Evolutionary conservation across 2,888 invertebrate genomes (phyloP).

Genomic region (Fragum sueziense): DNA sequence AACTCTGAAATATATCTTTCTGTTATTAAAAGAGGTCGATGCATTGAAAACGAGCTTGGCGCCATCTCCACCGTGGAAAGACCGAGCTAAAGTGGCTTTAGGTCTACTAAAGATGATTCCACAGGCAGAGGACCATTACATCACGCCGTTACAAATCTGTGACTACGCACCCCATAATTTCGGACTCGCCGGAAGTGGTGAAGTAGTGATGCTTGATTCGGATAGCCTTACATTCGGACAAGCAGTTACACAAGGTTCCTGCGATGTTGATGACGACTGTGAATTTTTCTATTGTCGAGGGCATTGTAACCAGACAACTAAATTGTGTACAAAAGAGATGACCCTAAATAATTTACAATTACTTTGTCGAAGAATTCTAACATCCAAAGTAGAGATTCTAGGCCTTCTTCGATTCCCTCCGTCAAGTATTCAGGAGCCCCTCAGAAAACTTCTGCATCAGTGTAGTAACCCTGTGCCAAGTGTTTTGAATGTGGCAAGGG

Average conservation of each 20-base stretch:
- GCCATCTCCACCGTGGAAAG: slow-evolving; percentile 64
- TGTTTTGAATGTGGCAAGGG: no score
- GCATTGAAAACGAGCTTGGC: slow-evolving; percentile 62
- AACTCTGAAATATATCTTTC: slow-evolving; percentile 3
- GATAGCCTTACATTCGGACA: slow-evolving; percentile 84
- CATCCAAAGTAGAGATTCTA: no score
- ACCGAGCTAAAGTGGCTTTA: slow-evolving; percentile 72
- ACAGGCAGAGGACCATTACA: slow-evolving; percentile 84
- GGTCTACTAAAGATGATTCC: slow-evolving; percentile 86
- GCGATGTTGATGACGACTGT: slow-evolving; percentile 2
- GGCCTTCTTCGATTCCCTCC: no score
- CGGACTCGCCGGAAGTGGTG: slow-evolving; percentile 83
- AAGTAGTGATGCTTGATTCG: slow-evolving; percentile 85
- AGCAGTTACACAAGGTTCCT: background rate
- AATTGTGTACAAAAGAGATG: background rate
- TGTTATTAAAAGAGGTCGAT: slow-evolving; percentile 43
- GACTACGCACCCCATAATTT: slow-evolving; percentile 88
- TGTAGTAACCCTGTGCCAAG: no score
- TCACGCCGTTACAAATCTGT: slow-evolving; percentile 86
- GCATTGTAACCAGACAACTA: background rate
- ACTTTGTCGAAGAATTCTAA: no score
- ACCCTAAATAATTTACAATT: background rate
- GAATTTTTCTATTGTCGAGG: background rate
- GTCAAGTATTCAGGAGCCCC: no score
- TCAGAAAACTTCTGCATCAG: no score